Evolutionary conservation across 1,140 invertebrate genomes (phyloP), one percentile per base, ranked within the genome.

Genomic region (Bombus sibiricus): DNA sequence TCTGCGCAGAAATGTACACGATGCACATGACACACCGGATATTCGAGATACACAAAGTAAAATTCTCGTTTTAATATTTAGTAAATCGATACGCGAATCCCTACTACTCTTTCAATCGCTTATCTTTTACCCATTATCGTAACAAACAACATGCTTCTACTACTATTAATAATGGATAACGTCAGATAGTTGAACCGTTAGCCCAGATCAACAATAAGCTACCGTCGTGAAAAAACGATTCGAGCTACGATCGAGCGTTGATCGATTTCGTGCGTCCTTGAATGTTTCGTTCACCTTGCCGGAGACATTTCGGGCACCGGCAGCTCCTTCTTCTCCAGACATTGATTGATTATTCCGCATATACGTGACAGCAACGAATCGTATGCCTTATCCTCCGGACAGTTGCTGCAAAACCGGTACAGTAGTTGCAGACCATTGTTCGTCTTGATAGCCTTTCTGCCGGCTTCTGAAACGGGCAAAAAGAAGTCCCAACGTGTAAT

Each of bases 371-470:
- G 89, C 0, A 97, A 91, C 37, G 95, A 95, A 92, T 97, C 97
- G 88, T 96, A 97, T 13, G 95, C 93, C 76, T 96, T 96, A 88
- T 97, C 96, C 89, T 97, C 96, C 6, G 97, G 97, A 91, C 97
- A 97, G 68, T 95, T 95, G 0, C 94, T 95, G 89, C 96, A 97
- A 93, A 97, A 97, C 86, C 96, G 95, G 92, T 97, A 96, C 8
- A 97, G 92, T 28, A 96, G 94, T 81, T 96, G 95, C 64, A 97
- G 94, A 77, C 96, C 96, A 92, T 96, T 96, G 89, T 96, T 96
- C 37, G 95, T 94, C 83, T 96, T 96, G 80, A 97, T 94, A 25
- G 96, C 95, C 86, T 96, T 95, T 66, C 96, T 95, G 25, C 96
- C 97, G 25, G 95, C 93, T 89, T 96, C 96, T 97, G 92, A 83